A percentile compares a stretch with the other conserved stretches of the same genome.
Conservation (phyloP, 1,140 invertebrate species). For the Stegodyphus mimosarum region DNA sequence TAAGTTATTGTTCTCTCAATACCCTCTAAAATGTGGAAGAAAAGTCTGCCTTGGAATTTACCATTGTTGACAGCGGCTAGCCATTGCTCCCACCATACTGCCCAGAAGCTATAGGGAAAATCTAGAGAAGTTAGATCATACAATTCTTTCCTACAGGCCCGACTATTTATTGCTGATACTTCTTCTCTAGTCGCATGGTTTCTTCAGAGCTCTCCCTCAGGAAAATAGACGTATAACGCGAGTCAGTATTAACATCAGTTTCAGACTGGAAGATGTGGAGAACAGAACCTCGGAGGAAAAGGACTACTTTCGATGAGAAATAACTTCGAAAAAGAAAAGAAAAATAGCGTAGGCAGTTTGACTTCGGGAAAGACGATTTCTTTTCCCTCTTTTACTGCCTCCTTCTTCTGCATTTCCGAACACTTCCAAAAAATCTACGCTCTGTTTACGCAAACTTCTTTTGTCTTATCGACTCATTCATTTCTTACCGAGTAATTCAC, state of each 20-base stretch:
- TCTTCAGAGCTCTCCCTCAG: conserved; percentile 1
- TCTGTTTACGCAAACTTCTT: background rate
- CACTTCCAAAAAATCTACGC: background rate
- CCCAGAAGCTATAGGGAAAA: conserved; percentile 1
- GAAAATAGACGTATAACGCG: conserved; percentile 31
- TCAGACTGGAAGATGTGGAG: conserved; percentile 21
- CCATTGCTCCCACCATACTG: conserved; percentile 7
- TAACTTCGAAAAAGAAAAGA: conserved; percentile 12
- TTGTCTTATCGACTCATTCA: background rate
- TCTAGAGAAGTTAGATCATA: conserved; percentile 19
- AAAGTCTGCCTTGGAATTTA: background rate
- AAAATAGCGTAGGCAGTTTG: conserved; percentile 16
- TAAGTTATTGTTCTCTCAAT: too few species aligned
- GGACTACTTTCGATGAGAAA: conserved; percentile 28
- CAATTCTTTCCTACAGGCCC: conserved; percentile 29
- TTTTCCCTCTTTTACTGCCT: conserved; percentile 6
- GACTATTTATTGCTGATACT: conserved; percentile 25
- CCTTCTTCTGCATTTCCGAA: background rate
- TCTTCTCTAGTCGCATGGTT: conserved; percentile 14
- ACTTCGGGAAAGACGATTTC: conserved; percentile 4
- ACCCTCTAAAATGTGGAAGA: too few species aligned
- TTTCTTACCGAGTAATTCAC: background rate
- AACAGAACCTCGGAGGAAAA: background rate
- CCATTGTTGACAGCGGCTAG: conserved; percentile 10
- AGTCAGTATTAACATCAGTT: conserved; percentile 38